phyloP scores from a whole-genome alignment of 2,113 vertebrate species.

The Eupsittula cactorum region DNA sequence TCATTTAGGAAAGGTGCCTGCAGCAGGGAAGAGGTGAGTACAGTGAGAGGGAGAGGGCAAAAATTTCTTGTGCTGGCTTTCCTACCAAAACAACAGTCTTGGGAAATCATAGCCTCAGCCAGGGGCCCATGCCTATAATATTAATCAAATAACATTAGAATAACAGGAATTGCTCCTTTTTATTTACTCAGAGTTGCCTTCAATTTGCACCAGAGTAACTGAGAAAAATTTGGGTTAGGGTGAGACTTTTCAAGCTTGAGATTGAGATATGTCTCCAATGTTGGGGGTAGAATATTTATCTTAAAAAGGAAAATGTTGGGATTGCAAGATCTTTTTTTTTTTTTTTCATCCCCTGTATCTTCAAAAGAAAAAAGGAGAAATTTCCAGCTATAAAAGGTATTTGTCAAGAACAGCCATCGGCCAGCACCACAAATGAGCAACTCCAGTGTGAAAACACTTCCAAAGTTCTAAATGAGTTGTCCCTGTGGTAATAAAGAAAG shows the following conservation, averaged over 20 bases:
- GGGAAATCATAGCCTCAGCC: not conserved
- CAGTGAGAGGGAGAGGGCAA: not conserved
- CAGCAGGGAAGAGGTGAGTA: not conserved
- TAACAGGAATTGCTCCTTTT: not conserved
- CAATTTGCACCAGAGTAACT: not conserved
- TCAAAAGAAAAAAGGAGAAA: constrained; percentile 52
- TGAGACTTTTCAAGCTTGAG: constrained; percentile 6
- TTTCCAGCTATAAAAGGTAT: constrained; percentile 59
- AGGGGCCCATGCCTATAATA: not conserved
- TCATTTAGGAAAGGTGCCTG: not conserved
- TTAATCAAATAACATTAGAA: not conserved
- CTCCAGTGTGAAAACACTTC: constrained; percentile 72
- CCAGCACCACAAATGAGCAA: constrained; percentile 70
- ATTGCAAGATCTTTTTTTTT: constrained; percentile 39
- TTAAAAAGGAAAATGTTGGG: constrained; percentile 54
- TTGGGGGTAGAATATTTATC: constrained; percentile 27
- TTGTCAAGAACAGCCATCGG: constrained; percentile 74
- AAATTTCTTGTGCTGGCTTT: not conserved
- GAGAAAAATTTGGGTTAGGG: not conserved
- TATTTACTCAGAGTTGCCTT: not conserved
- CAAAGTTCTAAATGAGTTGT: constrained; percentile 79
- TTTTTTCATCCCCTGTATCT: not conserved
- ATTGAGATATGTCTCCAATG: constrained; percentile 21
- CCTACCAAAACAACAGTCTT: not conserved
- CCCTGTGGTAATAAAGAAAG: constrained; percentile 93